Evolutionary conservation across 2,113 vertebrate genomes (phyloP).

Genomic region (Callipepla californica): DNA sequence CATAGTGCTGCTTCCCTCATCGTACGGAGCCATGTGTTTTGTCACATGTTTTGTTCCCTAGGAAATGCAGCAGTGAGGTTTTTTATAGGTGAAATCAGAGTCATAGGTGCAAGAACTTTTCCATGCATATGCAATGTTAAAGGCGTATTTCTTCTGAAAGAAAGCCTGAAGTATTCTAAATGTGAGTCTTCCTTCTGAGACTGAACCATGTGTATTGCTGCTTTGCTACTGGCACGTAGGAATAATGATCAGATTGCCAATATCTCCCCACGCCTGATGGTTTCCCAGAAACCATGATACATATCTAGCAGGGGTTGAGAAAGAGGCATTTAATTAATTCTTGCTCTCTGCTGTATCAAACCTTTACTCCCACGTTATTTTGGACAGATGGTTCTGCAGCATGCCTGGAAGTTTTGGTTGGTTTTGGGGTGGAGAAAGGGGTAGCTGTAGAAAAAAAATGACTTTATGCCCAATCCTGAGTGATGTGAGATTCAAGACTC

Average conservation of each 20-base stretch:
- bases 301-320: conserved; percentile 49
- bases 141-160: not conserved
- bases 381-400: not conserved
- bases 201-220: not conserved
- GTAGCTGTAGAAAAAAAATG: accelerated
- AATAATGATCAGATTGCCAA: not conserved
- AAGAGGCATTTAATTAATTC: conserved; percentile 45
- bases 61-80: not conserved
- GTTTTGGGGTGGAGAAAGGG: not conserved
- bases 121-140: not conserved
- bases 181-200: not conserved
- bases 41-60: not conserved
- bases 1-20: not conserved
- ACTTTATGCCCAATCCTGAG: not conserved
- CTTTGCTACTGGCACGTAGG: accelerated
- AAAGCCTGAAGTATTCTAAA: not conserved
- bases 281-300: conserved; percentile 62
- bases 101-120: not conserved
- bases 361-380: not conserved
- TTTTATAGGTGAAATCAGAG: not conserved
- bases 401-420: accelerated
- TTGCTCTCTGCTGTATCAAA: not conserved
- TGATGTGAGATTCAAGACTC: not conserved
- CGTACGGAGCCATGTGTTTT: not conserved
- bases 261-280: not conserved